These are phyloP conservation scores for Sebastiscus albofasciatus DNA, from an alignment of 2,797 vertebrate species.

Conservation along the genomic window DNA sequence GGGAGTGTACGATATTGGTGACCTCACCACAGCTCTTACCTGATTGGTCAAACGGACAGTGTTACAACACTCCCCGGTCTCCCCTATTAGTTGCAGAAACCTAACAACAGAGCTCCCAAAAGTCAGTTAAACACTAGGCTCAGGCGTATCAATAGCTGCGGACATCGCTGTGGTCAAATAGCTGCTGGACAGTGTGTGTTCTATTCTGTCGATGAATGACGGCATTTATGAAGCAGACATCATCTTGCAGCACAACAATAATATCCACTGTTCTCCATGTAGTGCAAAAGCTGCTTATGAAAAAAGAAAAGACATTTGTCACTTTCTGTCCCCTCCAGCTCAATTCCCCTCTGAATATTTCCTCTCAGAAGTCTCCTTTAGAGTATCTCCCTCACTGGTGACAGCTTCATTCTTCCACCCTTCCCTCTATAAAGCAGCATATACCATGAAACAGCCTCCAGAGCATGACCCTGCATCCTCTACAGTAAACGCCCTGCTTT, in stretches of 20 bases:
- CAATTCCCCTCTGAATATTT: constrained; percentile 5
- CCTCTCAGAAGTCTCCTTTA: neutral
- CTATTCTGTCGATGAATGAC: constrained; percentile 72
- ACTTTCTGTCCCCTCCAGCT: constrained; percentile 20
- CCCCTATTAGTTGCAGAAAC: neutral
- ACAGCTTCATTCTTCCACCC: neutral
- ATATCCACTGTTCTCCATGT: constrained; percentile 67
- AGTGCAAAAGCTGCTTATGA: constrained; percentile 28
- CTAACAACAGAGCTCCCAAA: neutral
- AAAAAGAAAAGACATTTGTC: constrained; percentile 36
- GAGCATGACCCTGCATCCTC: neutral
- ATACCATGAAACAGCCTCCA: neutral
- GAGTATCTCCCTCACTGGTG: neutral
- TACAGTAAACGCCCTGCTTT: constrained; percentile 13
- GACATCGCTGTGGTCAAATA: constrained; percentile 33
- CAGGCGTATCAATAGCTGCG: neutral
- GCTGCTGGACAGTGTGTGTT: constrained; percentile 56
- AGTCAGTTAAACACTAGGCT: constrained; percentile 6
- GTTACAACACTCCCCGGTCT: too few relatives aligned
- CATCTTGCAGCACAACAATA: constrained; percentile 66
- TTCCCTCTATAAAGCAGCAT: neutral
- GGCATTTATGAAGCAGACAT: constrained; percentile 71
- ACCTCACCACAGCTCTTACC: too few relatives aligned
- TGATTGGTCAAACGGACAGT: too few relatives aligned
- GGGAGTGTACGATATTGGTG: too few relatives aligned